Conservation (phyloP, 2,888 invertebrate genomes). For the Lapara coniferarum region DNA sequence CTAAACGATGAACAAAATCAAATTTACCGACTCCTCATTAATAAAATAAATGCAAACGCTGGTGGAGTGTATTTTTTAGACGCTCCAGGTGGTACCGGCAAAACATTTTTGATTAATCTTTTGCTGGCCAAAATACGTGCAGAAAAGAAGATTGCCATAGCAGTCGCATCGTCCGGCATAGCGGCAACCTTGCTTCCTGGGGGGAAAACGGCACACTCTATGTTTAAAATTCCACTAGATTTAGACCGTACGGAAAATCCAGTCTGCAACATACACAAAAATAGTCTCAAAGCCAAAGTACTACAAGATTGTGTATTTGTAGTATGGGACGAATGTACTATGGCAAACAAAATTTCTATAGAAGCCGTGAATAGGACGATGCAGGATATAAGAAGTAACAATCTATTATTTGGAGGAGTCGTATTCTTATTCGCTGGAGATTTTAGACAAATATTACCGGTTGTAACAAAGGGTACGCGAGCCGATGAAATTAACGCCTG, state of each 20-base stretch:
- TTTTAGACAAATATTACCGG: too few relatives aligned
- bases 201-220: constrained; percentile 22
- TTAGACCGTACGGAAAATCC: constrained; percentile 10
- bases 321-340: too few relatives aligned
- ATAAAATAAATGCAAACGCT: constrained; percentile 25
- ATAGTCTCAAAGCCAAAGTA: constrained; percentile 7
- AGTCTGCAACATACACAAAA: constrained; percentile 20
- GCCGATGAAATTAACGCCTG: too few relatives aligned
- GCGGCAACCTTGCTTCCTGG: constrained; percentile 26
- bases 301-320: not conserved
- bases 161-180: constrained; percentile 27
- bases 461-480: too few relatives aligned
- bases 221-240: constrained; percentile 27
- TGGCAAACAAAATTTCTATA: too few relatives aligned
- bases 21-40: too few relatives aligned
- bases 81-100: constrained; percentile 30
- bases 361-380: too few relatives aligned
- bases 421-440: too few relatives aligned
- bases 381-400: too few relatives aligned
- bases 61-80: constrained; percentile 33
- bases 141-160: constrained; percentile 22
- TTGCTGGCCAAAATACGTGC: constrained; percentile 12
- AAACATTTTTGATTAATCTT: constrained; percentile 29
- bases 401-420: too few relatives aligned
- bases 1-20: too few relatives aligned